Conservation (phyloP, 1,140 invertebrate species). For the Drosophila kurseongensis region DNA sequence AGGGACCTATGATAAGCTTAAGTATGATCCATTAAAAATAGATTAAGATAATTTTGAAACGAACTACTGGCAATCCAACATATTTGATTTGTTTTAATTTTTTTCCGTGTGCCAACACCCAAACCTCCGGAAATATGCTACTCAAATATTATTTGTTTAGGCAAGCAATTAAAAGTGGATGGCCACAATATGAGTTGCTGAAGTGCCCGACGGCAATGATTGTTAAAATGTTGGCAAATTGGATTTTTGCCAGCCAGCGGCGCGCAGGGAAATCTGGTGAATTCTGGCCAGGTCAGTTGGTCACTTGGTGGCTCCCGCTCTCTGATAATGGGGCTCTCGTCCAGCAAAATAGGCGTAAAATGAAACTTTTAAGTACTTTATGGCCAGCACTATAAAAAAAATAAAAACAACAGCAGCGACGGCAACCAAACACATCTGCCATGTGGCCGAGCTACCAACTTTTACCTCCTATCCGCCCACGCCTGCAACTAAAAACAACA, state of each 20-base stretch:
- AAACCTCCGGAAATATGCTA: conserved; percentile 55
- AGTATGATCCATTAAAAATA: too few species aligned
- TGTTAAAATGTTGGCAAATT: conserved; percentile 81
- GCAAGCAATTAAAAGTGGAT: conserved; percentile 75
- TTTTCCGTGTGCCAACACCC: neutral
- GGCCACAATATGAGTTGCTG: conserved; percentile 54
- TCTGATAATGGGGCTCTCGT: conserved; percentile 68
- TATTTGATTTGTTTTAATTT: neutral
- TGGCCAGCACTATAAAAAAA: conserved; percentile 77
- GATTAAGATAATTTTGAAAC: neutral
- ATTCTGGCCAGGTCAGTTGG: conserved; percentile 35
- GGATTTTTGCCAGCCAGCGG: conserved; percentile 61
- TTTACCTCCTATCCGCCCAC: conserved; percentile 29
- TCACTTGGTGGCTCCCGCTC: conserved; percentile 48
- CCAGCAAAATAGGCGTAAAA: conserved; percentile 81
- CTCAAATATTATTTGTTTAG: conserved; percentile 79
- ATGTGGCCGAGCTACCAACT: conserved; percentile 70
- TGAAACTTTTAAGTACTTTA: conserved; percentile 84
- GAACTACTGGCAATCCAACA: neutral
- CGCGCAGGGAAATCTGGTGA: conserved; percentile 21
- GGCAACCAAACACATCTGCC: conserved; percentile 70
- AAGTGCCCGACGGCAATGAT: conserved; percentile 68
- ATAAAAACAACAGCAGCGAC: conserved; percentile 29
- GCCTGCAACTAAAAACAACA: conserved; percentile 59
- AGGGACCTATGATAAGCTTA: too few species aligned